Percentiles rank a stretch among this genome's conserved stretches.
Conservation (phyloP, 2,113 vertebrate genomes). For the Rhinopomastus cyanomelas region DNA sequence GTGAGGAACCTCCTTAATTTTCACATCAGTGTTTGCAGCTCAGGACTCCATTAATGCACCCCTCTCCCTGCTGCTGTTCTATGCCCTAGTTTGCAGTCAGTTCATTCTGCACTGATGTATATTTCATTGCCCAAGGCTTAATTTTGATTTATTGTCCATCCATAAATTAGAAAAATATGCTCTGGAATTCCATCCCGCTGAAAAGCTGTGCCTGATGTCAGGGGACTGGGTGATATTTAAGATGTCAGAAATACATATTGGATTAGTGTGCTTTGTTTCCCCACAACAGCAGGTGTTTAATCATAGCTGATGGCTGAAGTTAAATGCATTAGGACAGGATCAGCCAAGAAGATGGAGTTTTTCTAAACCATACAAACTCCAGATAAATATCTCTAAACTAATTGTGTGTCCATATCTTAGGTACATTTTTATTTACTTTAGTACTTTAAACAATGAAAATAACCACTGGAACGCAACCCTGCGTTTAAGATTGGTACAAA, state of each 20-base stretch:
- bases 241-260: slow-evolving; percentile 99
- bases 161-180: slow-evolving; percentile 99
- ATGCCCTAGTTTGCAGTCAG: slow-evolving; percentile 90
- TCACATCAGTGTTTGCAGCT: slow-evolving; percentile 69
- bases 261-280: slow-evolving; percentile 99
- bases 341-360: slow-evolving; percentile 89
- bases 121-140: slow-evolving; percentile 99
- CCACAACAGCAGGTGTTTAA: slow-evolving; percentile 99
- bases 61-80: slow-evolving; percentile 80
- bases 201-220: slow-evolving; percentile 96
- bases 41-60: slow-evolving; percentile 80
- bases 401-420: slow-evolving; percentile 82
- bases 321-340: slow-evolving; percentile 99
- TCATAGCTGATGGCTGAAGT: slow-evolving; percentile 98
- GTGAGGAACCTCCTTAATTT: slow-evolving; percentile 74
- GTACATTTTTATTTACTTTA: slow-evolving; percentile 84
- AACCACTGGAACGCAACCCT: slow-evolving; percentile 73
- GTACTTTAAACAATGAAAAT: slow-evolving; percentile 81
- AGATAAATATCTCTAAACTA: slow-evolving; percentile 86
- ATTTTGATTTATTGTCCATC: slow-evolving; percentile 99
- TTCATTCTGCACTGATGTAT: slow-evolving; percentile 94
- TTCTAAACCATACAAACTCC: slow-evolving; percentile 87
- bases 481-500: slow-evolving; percentile 69
- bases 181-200: slow-evolving; percentile 97
- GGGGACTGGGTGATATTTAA: slow-evolving; percentile 99